Evolutionary conservation across 2,888 invertebrate species (phyloP).

Genomic region (Tuberolachnus salignus): DNA sequence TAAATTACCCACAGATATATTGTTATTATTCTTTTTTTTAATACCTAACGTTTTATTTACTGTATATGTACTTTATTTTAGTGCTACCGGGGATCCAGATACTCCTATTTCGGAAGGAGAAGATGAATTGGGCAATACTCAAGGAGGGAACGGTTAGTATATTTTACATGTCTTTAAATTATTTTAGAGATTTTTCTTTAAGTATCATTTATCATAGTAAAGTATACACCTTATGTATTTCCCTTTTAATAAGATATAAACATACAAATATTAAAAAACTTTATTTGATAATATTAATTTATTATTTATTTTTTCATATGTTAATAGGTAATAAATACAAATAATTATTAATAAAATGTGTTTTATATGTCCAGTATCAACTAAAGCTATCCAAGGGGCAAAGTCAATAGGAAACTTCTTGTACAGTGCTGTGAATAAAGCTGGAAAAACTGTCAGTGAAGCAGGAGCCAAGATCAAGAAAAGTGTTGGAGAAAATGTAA

Average conservation of each 20-base stretch:
- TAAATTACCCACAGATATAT: conserved; percentile 62
- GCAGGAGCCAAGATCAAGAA: conserved; percentile 92
- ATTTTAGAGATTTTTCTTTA: neutral
- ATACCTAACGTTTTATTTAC: neutral
- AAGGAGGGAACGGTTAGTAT: conserved; percentile 60
- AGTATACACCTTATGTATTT: too few relatives aligned
- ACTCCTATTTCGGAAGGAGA: conserved; percentile 67
- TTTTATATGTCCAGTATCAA: conserved; percentile 71
- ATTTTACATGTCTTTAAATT: neutral
- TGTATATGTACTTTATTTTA: conserved; percentile 62
- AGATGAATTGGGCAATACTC: conserved; percentile 57
- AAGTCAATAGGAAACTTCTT: conserved; percentile 91
- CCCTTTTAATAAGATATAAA: too few relatives aligned
- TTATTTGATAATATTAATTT: too few relatives aligned
- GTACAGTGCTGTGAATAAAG: conserved; percentile 94
- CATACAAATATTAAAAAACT: too few relatives aligned
- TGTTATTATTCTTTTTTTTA: neutral
- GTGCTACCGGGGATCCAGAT: conserved; percentile 90
- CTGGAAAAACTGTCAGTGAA: conserved; percentile 88
- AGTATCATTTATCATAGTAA: too few relatives aligned
- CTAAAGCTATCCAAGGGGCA: conserved; percentile 86
- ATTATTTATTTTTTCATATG: too few relatives aligned
- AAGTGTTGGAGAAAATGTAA: conserved; percentile 93
- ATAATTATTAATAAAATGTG: conserved; percentile 5
- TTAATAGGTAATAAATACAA: too few relatives aligned